Conservation (phyloP, 2,888 invertebrate species). For the Julus scanicus region DNA sequence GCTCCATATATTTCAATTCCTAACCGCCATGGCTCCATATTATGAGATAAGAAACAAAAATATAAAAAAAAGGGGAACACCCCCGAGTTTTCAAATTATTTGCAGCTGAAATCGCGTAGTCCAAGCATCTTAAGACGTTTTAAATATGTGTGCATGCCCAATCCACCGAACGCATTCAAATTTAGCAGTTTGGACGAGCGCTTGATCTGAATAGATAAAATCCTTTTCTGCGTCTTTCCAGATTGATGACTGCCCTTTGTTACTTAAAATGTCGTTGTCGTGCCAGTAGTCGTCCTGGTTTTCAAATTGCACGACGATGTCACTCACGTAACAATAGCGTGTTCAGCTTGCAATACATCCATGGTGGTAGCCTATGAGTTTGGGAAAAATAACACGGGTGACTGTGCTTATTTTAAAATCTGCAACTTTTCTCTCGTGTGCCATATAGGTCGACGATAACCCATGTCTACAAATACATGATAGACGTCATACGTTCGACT, state of each 20-base stretch:
- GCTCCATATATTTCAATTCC: neutral
- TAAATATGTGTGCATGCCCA: neutral
- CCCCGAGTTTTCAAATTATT: slow-evolving; percentile 2
- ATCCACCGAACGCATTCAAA: neutral
- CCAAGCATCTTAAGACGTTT: slow-evolving; percentile 11
- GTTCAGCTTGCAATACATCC: neutral
- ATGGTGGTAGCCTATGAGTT: neutral
- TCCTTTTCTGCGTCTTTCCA: slow-evolving; percentile 21
- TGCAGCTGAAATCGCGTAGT: neutral
- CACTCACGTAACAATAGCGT: slow-evolving; percentile 22
- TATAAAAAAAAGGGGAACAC: neutral
- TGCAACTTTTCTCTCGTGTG: neutral
- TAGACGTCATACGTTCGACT: neutral
- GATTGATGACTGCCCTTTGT: slow-evolving; percentile 33
- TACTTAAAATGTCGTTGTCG: slow-evolving; percentile 33
- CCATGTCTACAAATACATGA: neutral
- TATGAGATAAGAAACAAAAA: neutral
- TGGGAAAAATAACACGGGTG: slow-evolving; percentile 15
- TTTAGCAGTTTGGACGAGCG: slow-evolving; percentile 1
- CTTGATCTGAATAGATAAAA: slow-evolving; percentile 28
- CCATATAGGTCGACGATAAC: slow-evolving; percentile 14
- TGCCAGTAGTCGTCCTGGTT: slow-evolving; percentile 15
- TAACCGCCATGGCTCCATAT: neutral
- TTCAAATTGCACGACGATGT: slow-evolving; percentile 25
- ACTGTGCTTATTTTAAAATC: slow-evolving; percentile 28